Base-by-base conservation (phyloP, 1,140 invertebrate species). In the Apis cerana region DNA sequence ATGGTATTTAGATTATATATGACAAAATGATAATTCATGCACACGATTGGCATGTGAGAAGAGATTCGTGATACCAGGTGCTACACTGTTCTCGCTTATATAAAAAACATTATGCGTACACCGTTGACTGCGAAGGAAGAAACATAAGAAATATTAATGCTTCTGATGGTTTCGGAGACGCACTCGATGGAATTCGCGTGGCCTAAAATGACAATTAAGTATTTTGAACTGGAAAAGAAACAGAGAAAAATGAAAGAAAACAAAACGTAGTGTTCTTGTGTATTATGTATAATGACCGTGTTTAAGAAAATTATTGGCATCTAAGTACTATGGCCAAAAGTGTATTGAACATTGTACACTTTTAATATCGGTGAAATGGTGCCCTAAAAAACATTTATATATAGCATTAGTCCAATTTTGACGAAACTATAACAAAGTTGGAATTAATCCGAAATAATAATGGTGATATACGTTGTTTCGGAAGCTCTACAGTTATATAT, bases 131-230 rank as follows among this genome's bases (percentile, higher is more conserved):
- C 21, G 65, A 50, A n/a, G n/a, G 23, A 43, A 65, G 52, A 50
- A 58, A 61, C 71, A 48, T 68, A 50, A 75, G 21, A 59, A 54
- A 48, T 23, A 17, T 72, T 33, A 19, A 69, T 10, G 15, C 50
- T 71, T 62, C 56, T 43, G 48, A 62, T 71, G 56, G 76, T 78
- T 58, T 72, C 58, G 69, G 59, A 75, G 58, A 77, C 52, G 71
- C 84, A 80, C 58, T 82, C 54, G 74, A 79, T 48, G 77, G 71
- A 75, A 85, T 84, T 77, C 72, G 54, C 70, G 80, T 88, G 89
- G 88, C 89, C 88, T 89, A 90, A 88, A 62, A 58, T 78, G 78
- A 77, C 84, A 88, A 71, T 80, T 84, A 85, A 88, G 78, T 89
- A 85, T 85, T 80, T 84, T 80, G n/a, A 62, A 64, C n/a, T 56